Evolutionary conservation across 2,797 vertebrate species (phyloP).

Genomic region (Ambastaia sidthimunki): DNA sequence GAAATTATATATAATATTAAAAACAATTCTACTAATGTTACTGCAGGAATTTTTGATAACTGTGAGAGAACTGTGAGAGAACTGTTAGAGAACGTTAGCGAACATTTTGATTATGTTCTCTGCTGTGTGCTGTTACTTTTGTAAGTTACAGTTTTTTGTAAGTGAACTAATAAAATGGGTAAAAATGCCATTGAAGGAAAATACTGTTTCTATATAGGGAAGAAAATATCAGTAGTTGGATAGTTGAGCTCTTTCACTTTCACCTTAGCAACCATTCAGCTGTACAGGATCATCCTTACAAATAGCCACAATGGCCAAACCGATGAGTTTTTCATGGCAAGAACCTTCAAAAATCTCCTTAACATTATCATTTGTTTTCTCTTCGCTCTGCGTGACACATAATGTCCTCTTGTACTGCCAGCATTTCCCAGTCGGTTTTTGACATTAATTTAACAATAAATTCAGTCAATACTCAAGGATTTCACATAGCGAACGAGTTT

Average conservation of each 20-base stretch:
- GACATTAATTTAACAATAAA: background rate
- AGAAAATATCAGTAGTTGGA: too few species aligned
- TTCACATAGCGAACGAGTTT: slow-evolving; percentile 7
- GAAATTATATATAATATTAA: too few species aligned
- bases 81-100: background rate
- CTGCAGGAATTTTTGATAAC: too few species aligned
- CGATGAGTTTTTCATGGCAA: background rate
- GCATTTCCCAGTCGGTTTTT: slow-evolving; percentile 25
- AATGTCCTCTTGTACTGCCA: background rate
- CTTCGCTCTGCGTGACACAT: background rate
- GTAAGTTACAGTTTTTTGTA: too few species aligned
- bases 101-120: background rate
- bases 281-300: background rate
- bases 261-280: background rate
- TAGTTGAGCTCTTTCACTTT: background rate
- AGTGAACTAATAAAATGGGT: background rate
- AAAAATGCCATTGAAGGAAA: background rate
- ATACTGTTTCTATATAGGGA: too few species aligned
- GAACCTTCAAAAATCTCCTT: background rate
- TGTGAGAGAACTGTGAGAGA: too few species aligned
- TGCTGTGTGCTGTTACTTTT: background rate
- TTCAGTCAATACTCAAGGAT: background rate
- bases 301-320: background rate
- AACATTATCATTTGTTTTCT: background rate
- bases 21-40: too few species aligned